These are phyloP conservation scores for Calliscelio sp. DNA, from an alignment of 2,888 invertebrate species.

Conservation along the genomic window DNA sequence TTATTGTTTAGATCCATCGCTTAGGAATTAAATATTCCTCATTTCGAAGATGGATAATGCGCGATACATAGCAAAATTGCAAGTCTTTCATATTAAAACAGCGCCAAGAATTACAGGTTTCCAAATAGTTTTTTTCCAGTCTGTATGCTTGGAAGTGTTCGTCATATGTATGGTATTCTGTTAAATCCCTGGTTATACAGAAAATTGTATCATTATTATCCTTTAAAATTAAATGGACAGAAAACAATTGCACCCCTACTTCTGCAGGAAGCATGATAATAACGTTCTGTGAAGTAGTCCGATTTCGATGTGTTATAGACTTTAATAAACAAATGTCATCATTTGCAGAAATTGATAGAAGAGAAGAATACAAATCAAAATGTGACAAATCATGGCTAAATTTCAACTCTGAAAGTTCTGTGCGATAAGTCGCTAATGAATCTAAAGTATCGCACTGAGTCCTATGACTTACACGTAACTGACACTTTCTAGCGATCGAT, in stretches of 20 bases:
- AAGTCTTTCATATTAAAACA: background rate
- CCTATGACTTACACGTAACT: conserved; percentile 48
- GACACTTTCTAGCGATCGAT: background rate
- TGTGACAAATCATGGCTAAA: background rate
- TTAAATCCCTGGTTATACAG: background rate
- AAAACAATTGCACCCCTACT: background rate
- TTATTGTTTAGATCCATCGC: background rate
- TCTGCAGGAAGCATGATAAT: background rate
- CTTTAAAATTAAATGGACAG: background rate
- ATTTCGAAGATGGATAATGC: background rate
- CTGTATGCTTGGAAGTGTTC: background rate
- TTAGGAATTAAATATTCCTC: background rate
- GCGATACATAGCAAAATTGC: background rate
- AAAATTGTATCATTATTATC: background rate
- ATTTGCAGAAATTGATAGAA: background rate
- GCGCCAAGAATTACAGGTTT: background rate
- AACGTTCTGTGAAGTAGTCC: background rate
- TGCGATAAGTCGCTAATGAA: background rate
- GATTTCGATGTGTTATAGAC: background rate
- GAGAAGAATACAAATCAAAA: background rate
- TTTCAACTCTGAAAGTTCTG: background rate
- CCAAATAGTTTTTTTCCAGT: background rate
- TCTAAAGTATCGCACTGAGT: background rate
- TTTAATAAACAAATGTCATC: background rate
- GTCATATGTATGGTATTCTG: background rate